Evolutionary conservation across 2,888 invertebrate genomes (phyloP).

Genomic region (Alentia gelatinosa): DNA sequence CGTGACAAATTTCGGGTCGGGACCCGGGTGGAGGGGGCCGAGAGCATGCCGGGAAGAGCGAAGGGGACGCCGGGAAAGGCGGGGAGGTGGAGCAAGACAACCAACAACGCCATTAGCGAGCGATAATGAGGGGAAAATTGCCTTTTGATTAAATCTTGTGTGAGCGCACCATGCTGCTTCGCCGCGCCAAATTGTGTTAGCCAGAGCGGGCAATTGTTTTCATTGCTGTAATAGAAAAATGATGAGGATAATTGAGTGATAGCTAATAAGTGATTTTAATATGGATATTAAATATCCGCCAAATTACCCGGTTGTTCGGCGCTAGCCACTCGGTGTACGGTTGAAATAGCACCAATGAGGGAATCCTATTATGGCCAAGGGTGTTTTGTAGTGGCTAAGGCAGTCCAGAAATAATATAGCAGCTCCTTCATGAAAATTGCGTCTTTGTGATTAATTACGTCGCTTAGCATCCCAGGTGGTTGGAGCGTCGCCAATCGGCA

Average conservation of each 20-base stretch:
- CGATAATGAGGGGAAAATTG: constrained; percentile 53
- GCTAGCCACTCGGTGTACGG: not conserved
- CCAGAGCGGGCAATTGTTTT: constrained; percentile 50
- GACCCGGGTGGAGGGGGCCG: constrained; percentile 10
- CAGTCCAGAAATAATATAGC: not conserved
- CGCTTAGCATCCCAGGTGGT: constrained; percentile 31
- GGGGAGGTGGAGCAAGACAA: not conserved
- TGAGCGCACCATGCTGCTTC: not conserved
- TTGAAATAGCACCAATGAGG: not conserved
- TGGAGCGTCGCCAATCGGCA: not conserved
- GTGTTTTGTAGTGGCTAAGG: constrained; percentile 9
- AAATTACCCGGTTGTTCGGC: constrained; percentile 38
- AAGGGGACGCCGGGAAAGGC: not conserved
- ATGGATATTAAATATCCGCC: constrained; percentile 57
- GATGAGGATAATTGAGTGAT: constrained; percentile 55
- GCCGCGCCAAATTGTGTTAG: constrained; percentile 42
- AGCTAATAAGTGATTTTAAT: constrained; percentile 57
- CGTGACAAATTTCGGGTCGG: constrained; percentile 45
- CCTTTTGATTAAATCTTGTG: constrained; percentile 54
- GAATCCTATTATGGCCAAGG: constrained; percentile 1
- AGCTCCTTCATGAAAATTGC: not conserved
- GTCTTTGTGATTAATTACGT: not conserved
- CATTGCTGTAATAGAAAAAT: constrained; percentile 54
- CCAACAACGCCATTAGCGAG: constrained; percentile 26
- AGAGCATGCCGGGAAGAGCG: constrained; percentile 11